Percentiles rank a stretch among this genome's conserved stretches.
Evolutionary conservation across 2,797 vertebrate genomes (phyloP).

Genomic region (Cirrhinus mrigala): DNA sequence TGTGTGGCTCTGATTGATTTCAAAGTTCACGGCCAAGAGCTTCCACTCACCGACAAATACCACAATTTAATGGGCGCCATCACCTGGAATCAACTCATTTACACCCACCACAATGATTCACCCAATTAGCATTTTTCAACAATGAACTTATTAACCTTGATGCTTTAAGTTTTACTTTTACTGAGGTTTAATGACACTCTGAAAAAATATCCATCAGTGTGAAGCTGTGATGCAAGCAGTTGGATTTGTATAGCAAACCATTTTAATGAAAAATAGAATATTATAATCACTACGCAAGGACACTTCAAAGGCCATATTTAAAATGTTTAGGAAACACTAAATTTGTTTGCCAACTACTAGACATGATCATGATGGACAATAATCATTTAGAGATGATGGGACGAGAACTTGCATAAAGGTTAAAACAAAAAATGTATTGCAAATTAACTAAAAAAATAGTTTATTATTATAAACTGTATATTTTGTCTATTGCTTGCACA

Average conservation of each 20-base stretch:
- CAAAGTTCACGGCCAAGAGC: constrained; percentile 12
- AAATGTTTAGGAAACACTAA: neutral
- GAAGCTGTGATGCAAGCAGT: neutral
- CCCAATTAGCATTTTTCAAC: neutral
- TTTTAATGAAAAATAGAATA: neutral
- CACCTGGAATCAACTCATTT: constrained; percentile 14
- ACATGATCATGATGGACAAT: neutral
- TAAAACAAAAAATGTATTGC: neutral
- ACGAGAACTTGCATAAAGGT: neutral
- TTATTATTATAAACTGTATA: neutral
- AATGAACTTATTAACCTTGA: neutral
- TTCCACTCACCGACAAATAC: neutral
- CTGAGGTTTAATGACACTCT: neutral
- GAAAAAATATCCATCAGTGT: neutral
- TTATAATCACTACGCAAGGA: neutral
- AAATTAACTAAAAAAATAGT: neutral
- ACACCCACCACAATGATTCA: neutral
- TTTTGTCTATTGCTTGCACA: no score
- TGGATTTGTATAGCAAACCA: neutral
- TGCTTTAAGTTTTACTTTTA: neutral
- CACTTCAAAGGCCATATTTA: neutral
- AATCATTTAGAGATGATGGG: neutral
- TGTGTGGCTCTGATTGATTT: constrained; percentile 19
- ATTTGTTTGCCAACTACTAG: neutral
- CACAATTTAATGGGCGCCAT: neutral